phyloP scores from a whole-genome alignment of 2,113 vertebrate species.

The Clupea harengus region DNA sequence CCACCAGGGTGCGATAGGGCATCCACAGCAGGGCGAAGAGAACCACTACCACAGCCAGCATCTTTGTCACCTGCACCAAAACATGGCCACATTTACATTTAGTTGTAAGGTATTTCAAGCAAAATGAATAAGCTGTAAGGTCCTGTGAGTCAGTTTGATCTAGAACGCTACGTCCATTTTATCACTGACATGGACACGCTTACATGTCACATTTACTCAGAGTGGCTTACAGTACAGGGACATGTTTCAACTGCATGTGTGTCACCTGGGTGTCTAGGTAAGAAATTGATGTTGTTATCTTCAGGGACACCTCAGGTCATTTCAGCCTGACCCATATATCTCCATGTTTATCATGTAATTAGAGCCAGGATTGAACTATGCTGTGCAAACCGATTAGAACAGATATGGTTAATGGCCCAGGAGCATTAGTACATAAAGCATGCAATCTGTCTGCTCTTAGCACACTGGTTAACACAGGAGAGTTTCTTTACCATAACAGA shows the following conservation, averaged over 20 bases:
- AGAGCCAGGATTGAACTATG: not conserved
- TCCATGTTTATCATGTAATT: not conserved
- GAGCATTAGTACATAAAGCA: not conserved
- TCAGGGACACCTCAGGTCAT: not conserved
- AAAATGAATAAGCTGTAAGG: not conserved
- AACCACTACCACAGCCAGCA: slow-evolving; percentile 93
- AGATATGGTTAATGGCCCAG: not conserved
- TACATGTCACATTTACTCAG: not conserved
- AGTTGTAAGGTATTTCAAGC: not conserved
- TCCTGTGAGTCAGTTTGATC: not conserved
- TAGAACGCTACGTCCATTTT: not conserved
- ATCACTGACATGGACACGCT: not conserved
- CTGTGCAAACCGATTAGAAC: not conserved
- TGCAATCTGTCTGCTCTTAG: not conserved
- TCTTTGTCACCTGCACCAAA: slow-evolving; percentile 88
- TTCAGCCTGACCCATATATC: not conserved
- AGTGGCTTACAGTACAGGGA: not conserved
- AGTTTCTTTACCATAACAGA: not conserved
- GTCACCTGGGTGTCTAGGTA: no score
- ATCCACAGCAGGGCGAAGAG: slow-evolving; percentile 96
- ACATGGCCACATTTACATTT: not conserved
- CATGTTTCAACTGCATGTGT: not conserved
- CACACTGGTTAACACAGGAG: not conserved
- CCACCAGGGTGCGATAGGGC: slow-evolving; percentile 95
- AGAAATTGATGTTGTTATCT: not conserved